Evolutionary conservation across 2,113 vertebrate species (phyloP).

Genomic region (Calidris pugnax): DNA sequence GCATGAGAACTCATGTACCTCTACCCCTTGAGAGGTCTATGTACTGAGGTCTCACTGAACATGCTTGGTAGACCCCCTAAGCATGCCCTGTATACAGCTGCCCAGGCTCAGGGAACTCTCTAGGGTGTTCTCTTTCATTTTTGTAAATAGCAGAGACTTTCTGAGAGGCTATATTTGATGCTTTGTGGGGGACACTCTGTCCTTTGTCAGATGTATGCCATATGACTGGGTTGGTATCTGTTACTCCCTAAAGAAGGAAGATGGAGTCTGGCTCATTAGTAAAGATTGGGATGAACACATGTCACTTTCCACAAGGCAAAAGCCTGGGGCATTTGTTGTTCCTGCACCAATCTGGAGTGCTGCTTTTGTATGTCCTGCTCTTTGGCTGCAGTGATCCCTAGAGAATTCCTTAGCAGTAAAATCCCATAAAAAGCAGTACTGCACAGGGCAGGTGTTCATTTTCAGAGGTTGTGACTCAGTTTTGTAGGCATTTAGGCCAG

Average conservation of each 20-base stretch:
- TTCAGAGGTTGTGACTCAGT: not conserved
- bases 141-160: not conserved
- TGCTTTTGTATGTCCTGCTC: not conserved
- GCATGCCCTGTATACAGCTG: not conserved
- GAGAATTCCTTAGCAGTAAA: not conserved
- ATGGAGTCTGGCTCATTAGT: not conserved
- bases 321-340: not conserved
- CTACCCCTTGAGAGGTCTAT: not conserved
- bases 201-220: not conserved
- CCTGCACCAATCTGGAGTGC: not conserved
- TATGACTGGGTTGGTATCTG: not conserved
- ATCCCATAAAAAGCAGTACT: not conserved
- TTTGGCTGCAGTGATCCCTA: not conserved
- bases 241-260: not conserved
- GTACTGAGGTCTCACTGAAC: not conserved
- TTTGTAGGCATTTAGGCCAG: not conserved
- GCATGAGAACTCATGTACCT: not conserved
- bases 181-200: not conserved
- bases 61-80: rapidly evolving
- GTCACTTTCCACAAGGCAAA: not conserved
- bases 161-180: not conserved
- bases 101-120: not conserved
- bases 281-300: not conserved
- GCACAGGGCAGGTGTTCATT: not conserved
- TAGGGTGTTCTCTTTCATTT: not conserved